Conservation (phyloP, 2,113 vertebrate species). For the Cryptomyrus ogoouensis region DNA sequence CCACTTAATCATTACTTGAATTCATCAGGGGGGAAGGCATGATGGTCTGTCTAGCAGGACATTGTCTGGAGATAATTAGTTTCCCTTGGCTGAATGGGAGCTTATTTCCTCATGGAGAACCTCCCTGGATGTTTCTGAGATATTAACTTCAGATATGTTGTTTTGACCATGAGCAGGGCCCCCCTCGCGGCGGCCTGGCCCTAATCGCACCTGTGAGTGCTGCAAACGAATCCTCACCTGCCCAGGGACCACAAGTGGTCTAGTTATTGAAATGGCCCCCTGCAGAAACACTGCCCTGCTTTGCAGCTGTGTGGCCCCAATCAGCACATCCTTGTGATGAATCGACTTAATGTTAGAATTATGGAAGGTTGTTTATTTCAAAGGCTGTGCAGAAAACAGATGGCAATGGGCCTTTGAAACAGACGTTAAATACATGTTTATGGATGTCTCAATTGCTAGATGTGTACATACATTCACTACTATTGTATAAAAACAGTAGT, state of each 20-base stretch:
- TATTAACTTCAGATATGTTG: background rate
- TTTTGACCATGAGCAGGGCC: background rate
- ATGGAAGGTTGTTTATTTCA: conserved; percentile 7
- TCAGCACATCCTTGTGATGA: conserved; percentile 10
- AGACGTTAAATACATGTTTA: conserved; percentile 53
- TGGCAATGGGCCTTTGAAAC: conserved; percentile 60
- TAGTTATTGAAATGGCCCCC: background rate
- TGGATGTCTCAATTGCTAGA: conserved; percentile 43
- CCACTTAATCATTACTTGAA: conserved; percentile 8
- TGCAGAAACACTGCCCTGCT: background rate
- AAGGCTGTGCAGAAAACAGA: conserved; percentile 47
- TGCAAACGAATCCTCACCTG: background rate
- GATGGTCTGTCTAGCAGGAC: conserved; percentile 1
- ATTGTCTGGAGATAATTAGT: conserved; percentile 18
- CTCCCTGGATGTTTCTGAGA: conserved; percentile 9
- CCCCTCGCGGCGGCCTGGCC: background rate
- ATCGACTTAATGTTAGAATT: background rate
- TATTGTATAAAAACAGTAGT: background rate
- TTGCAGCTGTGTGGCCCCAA: background rate
- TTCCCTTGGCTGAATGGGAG: conserved; percentile 12
- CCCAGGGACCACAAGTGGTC: background rate
- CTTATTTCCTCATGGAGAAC: conserved; percentile 10
- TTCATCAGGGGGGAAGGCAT: background rate
- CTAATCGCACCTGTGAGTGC: background rate
- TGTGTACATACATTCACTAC: background rate